A percentile compares a stretch with the other conserved stretches of the same genome.
Conservation (phyloP, 2,113 vertebrate genomes). For the Salvelinus sp. region DNA sequence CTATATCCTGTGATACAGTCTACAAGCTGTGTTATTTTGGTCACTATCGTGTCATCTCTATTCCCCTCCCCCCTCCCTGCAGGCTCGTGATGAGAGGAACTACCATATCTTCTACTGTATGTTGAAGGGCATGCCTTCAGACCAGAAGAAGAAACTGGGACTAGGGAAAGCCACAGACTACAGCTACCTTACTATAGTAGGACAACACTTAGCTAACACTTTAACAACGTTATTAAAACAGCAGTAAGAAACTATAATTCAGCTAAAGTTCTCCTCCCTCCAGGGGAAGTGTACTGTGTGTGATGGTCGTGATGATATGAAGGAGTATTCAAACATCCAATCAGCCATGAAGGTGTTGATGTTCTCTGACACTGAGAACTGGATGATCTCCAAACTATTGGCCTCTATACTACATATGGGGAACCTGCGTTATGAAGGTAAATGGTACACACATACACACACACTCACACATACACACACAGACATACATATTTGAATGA, state of each 20-base stretch:
- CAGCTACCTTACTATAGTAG: slow-evolving; percentile 95
- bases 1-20: no score
- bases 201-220: neutral
- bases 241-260: neutral
- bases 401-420: slow-evolving; percentile 95
- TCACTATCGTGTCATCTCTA: neutral
- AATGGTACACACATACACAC: neutral
- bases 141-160: slow-evolving; percentile 90
- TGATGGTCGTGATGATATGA: slow-evolving; percentile 91
- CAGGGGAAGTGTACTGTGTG: slow-evolving; percentile 92
- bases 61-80: neutral
- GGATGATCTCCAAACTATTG: slow-evolving; percentile 94
- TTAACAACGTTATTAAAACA: neutral
- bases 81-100: slow-evolving; percentile 93
- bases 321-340: slow-evolving; percentile 95
- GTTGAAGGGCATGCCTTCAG: slow-evolving; percentile 89
- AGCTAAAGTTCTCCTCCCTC: neutral
- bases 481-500: neutral
- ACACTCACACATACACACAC: neutral
- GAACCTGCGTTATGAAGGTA: slow-evolving; percentile 93
- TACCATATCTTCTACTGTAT: slow-evolving; percentile 99
- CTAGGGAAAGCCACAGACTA: slow-evolving; percentile 89
- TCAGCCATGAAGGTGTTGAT: slow-evolving; percentile 98
- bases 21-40: no score
- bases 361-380: slow-evolving; percentile 96